phyloP scores from a whole-genome alignment of 2,113 vertebrate genomes.

The Probosciger aterrimus region DNA sequence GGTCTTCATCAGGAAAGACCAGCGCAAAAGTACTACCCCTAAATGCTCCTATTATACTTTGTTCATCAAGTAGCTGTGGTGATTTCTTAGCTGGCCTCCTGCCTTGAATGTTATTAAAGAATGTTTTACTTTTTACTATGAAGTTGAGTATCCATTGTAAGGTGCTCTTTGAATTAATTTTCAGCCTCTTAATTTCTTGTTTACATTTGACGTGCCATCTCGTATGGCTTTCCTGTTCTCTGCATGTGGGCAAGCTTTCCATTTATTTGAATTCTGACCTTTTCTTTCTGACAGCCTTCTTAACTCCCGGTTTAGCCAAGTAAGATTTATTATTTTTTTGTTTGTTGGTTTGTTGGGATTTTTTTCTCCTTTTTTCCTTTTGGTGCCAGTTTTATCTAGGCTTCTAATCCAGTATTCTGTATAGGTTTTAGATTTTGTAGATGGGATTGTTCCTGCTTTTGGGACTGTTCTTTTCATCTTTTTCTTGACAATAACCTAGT shows the following conservation, averaged over 20 bases:
- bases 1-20: background rate
- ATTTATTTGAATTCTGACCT: background rate
- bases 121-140: background rate
- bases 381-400: background rate
- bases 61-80: background rate
- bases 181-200: background rate
- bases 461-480: background rate
- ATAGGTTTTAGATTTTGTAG: background rate
- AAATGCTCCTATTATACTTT: background rate
- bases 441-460: background rate
- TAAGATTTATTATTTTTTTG: background rate
- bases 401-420: background rate
- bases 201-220: background rate
- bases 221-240: background rate
- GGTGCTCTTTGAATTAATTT: background rate
- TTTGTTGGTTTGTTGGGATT: background rate
- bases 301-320: background rate
- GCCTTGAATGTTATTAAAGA: background rate
- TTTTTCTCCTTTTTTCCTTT: background rate
- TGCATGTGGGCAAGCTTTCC: background rate
- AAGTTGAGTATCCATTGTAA: background rate
- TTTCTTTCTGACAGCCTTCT: background rate
- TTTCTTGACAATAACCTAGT: background rate
- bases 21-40: rapidly evolving
- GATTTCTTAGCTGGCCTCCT: background rate